phyloP scores from a whole-genome alignment of 1,140 invertebrate species.

The Magallana gigas region DNA sequence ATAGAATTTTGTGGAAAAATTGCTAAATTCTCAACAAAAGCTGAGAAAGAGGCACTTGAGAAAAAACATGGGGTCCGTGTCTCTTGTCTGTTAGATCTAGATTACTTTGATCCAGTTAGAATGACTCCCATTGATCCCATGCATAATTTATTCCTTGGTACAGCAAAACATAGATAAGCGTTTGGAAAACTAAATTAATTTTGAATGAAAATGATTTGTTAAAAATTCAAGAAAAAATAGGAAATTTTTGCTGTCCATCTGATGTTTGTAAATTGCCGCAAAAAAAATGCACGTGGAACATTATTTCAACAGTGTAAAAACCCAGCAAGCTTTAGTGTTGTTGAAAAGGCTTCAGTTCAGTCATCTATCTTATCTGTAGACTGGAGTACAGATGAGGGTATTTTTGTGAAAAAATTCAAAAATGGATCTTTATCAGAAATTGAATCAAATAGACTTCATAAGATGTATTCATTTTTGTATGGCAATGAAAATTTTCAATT shows the following conservation, averaged over 20 bases:
- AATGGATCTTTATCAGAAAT: slow-evolving; percentile 13
- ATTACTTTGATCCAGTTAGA: slow-evolving; percentile 55
- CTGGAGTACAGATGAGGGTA: slow-evolving; percentile 35
- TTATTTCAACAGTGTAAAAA: background rate
- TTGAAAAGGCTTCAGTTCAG: background rate
- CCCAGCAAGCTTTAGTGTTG: background rate
- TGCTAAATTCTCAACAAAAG: background rate
- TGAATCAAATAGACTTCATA: background rate
- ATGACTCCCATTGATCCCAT: slow-evolving; percentile 57
- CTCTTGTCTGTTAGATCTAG: slow-evolving; percentile 11
- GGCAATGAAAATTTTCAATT: background rate
- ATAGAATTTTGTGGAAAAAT: slow-evolving; percentile 16
- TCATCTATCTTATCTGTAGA: background rate
- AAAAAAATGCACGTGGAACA: slow-evolving; percentile 43
- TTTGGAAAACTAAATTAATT: slow-evolving; percentile 37
- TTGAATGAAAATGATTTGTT: slow-evolving; percentile 39
- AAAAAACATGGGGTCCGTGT: slow-evolving; percentile 41
- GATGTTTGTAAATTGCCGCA: slow-evolving; percentile 51
- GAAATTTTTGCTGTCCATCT: slow-evolving; percentile 43
- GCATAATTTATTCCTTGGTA: slow-evolving; percentile 50
- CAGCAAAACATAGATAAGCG: slow-evolving; percentile 42
- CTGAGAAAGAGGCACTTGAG: slow-evolving; percentile 33
- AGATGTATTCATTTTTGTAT: slow-evolving; percentile 44
- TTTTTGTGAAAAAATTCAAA: slow-evolving; percentile 29
- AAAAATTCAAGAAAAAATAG: slow-evolving; percentile 43